Evolutionary conservation across 2,888 invertebrate genomes (phyloP), one percentile per base, ranked within the genome.

Genomic region (Cheilosia variabilis): DNA sequence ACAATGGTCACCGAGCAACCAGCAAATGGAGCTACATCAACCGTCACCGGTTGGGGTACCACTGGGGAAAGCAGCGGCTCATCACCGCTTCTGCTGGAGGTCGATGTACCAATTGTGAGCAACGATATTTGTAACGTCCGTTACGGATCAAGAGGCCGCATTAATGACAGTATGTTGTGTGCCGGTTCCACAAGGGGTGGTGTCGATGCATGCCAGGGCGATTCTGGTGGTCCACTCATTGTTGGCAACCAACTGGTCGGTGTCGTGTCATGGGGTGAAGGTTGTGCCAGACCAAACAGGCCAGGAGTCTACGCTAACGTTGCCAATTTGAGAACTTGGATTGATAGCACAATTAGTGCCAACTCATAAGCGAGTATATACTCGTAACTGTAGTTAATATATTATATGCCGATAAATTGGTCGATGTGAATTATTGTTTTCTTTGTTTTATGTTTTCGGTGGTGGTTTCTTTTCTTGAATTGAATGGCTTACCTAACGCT

Each of bases 221-320:
- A 91, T 80, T 91, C 91, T 0, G 91, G 91, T 19, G 91, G 91
- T 3, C 91, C 91, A 0, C 53, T 91, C 1, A 41, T 90, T 31
- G 88, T 90, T 0, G 47, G 86, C 5, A 87, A 88, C 17, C 57
- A 87, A 47, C 81, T 91, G 7, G 84, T 88, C 1, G 91, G 91
- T 27, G 60, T 91, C 34, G 91, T 91, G 9, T 91, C 91, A 6
- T 91, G 91, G 91, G 91, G 91, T 43, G 60, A 72, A 22, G 88
- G 81, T 0, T 91, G 91, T 62, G 91, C 90, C n/a, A 58, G 82
- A 15, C 83, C 89, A 19, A 45, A 80, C 0, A 80, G 88, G 65
- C 91, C 91, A 0, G 91, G 91, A 0, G 91, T 91, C 5, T 91
- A 91, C 86, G 84, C 91, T 0, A 57, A 37, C 53, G 71, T 86